These are phyloP conservation scores for Pomacea canaliculata DNA, from an alignment of 2,888 invertebrate genomes.

Conservation along the genomic window DNA sequence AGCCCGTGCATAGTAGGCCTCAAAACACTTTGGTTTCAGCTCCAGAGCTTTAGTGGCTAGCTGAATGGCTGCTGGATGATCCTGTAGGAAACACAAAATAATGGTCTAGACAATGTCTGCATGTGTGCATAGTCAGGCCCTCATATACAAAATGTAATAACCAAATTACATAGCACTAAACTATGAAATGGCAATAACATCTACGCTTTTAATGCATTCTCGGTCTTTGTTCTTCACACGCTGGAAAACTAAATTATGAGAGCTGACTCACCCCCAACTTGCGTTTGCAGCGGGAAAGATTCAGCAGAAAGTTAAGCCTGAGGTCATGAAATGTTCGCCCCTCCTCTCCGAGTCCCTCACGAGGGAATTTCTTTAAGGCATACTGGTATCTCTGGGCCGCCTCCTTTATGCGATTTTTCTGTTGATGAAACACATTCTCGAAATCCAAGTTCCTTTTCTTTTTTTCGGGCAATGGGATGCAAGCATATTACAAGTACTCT, in stretches of 20 bases:
- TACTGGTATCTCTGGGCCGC: conserved; percentile 95
- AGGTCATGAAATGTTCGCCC: conserved; percentile 84
- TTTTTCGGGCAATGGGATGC: too few species aligned
- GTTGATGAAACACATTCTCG: conserved; percentile 30
- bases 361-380: conserved; percentile 89
- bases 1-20: conserved; percentile 91
- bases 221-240: too few species aligned
- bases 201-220: too few species aligned
- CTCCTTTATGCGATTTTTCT: conserved; percentile 88
- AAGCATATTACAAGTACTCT: too few species aligned
- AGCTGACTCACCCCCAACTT: conserved; percentile 87
- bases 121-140: too few species aligned
- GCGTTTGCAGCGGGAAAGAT: conserved; percentile 92
- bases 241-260: too few species aligned
- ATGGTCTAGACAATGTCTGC: too few species aligned
- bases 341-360: conserved; percentile 72
- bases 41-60: conserved; percentile 88
- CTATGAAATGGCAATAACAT: too few species aligned
- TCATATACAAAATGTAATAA: too few species aligned
- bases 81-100: conserved; percentile 59
- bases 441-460: too few species aligned
- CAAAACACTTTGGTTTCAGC: conserved; percentile 88
- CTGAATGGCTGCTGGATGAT: conserved; percentile 79
- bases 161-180: too few species aligned
- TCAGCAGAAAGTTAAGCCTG: conserved; percentile 88